A percentile compares a stretch with the other conserved stretches of the same genome.
Conservation (phyloP, 2,113 vertebrate species). For the Rafetus swinhoei region DNA sequence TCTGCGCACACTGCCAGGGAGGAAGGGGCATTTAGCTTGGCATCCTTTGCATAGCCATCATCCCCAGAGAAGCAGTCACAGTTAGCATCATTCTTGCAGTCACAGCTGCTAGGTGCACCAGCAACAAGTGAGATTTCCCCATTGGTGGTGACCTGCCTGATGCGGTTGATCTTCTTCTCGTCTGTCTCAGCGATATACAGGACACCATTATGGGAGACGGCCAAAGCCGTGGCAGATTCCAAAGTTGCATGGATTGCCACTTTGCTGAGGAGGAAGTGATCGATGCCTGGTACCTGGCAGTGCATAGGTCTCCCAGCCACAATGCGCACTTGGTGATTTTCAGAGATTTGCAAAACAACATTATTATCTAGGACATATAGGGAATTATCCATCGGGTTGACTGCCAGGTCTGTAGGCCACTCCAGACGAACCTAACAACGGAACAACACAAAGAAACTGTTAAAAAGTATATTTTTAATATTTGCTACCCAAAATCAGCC, state of each 20-base stretch:
- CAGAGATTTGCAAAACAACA: slow-evolving; percentile 95
- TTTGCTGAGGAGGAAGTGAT: slow-evolving; percentile 95
- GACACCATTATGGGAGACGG: slow-evolving; percentile 92
- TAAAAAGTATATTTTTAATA: background rate
- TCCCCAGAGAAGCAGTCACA: slow-evolving; percentile 98
- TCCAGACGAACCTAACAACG: slow-evolving; percentile 90
- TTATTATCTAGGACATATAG: slow-evolving; percentile 97
- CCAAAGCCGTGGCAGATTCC: slow-evolving; percentile 92
- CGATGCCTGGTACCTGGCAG: slow-evolving; percentile 97
- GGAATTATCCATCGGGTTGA: slow-evolving; percentile 97
- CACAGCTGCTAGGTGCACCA: slow-evolving; percentile 93
- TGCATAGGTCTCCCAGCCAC: slow-evolving; percentile 97
- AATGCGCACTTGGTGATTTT: slow-evolving; percentile 97
- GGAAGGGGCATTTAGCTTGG: slow-evolving; percentile 91
- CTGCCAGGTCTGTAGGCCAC: slow-evolving; percentile 96
- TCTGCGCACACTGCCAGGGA: slow-evolving; percentile 94
- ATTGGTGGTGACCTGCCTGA: slow-evolving; percentile 93
- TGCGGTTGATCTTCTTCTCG: slow-evolving; percentile 96
- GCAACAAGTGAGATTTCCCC: slow-evolving; percentile 96
- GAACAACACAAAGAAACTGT: background rate
- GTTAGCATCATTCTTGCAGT: slow-evolving; percentile 97
- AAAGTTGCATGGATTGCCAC: slow-evolving; percentile 94
- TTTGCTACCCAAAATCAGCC: background rate
- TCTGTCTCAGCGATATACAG: slow-evolving; percentile 96
- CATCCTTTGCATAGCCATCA: slow-evolving; percentile 96